Conservation (phyloP, 2,888 invertebrate species). For the Drosophila setosimentum region DNA sequence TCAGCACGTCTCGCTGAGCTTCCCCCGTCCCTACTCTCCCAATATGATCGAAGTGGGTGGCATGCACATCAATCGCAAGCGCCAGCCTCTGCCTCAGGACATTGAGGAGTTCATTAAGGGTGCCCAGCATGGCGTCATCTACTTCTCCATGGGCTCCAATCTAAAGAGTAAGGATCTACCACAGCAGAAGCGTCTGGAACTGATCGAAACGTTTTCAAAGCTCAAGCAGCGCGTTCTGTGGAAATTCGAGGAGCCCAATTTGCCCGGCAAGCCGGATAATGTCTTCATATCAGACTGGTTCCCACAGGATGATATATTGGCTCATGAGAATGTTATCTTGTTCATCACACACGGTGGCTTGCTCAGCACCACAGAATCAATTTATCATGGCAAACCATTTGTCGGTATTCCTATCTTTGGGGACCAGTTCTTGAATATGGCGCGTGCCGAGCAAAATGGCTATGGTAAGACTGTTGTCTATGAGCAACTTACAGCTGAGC, state of each 20-base stretch:
- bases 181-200: constrained; percentile 63
- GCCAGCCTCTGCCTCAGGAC: constrained; percentile 79
- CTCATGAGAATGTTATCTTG: constrained; percentile 85
- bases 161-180: constrained; percentile 78
- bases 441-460: constrained; percentile 84
- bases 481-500: constrained; percentile 77
- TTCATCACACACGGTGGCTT: constrained; percentile 86
- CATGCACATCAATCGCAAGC: constrained; percentile 83
- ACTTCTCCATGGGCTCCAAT: constrained; percentile 86
- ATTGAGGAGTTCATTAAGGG: constrained; percentile 84
- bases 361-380: constrained; percentile 86
- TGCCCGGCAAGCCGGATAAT: constrained; percentile 81
- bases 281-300: constrained; percentile 85
- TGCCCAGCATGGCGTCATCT: constrained; percentile 85
- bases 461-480: constrained; percentile 84
- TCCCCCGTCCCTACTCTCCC: constrained; percentile 83
- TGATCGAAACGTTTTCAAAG: constrained; percentile 73
- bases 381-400: constrained; percentile 86
- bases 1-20: constrained; percentile 82
- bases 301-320: constrained; percentile 85
- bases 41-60: constrained; percentile 85
- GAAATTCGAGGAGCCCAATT: constrained; percentile 84
- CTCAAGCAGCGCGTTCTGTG: constrained; percentile 85
- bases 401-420: constrained; percentile 86
- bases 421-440: constrained; percentile 86